phyloP scores from a whole-genome alignment of 2,888 invertebrate genomes.

The Alloplasta piceator region DNA sequence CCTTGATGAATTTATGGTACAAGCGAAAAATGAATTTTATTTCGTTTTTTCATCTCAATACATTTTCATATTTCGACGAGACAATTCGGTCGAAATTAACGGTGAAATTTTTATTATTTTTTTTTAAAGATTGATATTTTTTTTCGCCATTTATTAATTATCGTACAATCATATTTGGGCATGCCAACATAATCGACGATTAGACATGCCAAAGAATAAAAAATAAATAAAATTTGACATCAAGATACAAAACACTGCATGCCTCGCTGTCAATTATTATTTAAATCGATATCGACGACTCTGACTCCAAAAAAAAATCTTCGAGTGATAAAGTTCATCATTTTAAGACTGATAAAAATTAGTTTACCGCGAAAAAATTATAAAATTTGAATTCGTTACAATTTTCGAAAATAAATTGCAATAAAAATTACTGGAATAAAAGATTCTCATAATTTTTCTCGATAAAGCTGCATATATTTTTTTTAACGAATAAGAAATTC shows the following conservation, averaged over 20 bases:
- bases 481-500: not conserved
- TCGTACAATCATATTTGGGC: slow-evolving; percentile 43
- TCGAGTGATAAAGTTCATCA: too few relatives aligned
- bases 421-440: not conserved
- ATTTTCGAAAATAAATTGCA: not conserved
- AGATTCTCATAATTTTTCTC: not conserved
- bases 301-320: too few relatives aligned
- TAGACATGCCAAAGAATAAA: slow-evolving; percentile 48
- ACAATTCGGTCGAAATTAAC: too few relatives aligned
- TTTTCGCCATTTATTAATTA: slow-evolving; percentile 3
- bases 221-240: slow-evolving; percentile 16
- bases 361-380: not conserved
- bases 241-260: slow-evolving; percentile 51
- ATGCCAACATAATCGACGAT: slow-evolving; percentile 57
- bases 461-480: not conserved
- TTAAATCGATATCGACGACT: not conserved
- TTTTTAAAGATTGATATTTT: too few relatives aligned
- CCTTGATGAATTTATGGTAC: slow-evolving; percentile 5
- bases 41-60: too few relatives aligned
- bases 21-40: slow-evolving; percentile 7
- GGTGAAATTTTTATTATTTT: too few relatives aligned
- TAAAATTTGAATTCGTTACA: slow-evolving; percentile 9
- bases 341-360: too few relatives aligned
- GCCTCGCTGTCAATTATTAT: slow-evolving; percentile 36
- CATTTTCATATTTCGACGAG: too few relatives aligned